Percentiles rank a stretch among this genome's conserved stretches.
Conservation (phyloP, 2,797 vertebrate genomes). For the Diplodus puntazzo region DNA sequence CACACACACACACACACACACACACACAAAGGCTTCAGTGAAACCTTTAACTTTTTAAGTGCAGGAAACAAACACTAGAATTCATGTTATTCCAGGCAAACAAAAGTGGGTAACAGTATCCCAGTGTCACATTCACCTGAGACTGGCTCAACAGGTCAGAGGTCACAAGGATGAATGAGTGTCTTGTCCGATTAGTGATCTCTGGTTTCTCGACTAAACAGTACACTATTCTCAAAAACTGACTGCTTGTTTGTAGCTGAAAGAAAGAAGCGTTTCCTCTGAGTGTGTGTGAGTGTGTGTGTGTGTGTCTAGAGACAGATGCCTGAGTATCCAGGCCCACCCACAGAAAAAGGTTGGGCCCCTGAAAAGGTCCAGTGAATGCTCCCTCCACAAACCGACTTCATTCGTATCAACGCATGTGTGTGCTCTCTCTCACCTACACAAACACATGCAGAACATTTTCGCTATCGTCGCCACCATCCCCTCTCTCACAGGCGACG, state of each 20-base stretch:
- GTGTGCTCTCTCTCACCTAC: no score
- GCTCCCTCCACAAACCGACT: no score
- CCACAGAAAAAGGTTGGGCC: no score
- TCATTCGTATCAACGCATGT: no score
- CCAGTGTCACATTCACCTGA: slow-evolving; percentile 73
- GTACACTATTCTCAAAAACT: slow-evolving; percentile 55
- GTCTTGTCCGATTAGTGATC: slow-evolving; percentile 70
- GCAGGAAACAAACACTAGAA: slow-evolving; percentile 27
- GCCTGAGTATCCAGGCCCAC: not conserved
- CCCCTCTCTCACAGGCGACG: no score
- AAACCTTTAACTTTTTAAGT: not conserved
- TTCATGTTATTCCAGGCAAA: slow-evolving; percentile 32
- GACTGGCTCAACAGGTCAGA: slow-evolving; percentile 63
- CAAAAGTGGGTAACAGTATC: slow-evolving; percentile 66
- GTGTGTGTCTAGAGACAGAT: not conserved
- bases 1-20: slow-evolving; percentile 4
- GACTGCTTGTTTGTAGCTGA: slow-evolving; percentile 44
- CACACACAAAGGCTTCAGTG: not conserved
- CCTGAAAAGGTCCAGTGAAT: no score
- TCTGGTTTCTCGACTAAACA: slow-evolving; percentile 75
- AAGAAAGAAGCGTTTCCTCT: slow-evolving; percentile 35
- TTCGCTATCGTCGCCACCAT: no score
- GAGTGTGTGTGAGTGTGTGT: slow-evolving; percentile 27
- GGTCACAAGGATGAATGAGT: slow-evolving; percentile 69
- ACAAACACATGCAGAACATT: no score